phyloP scores from a whole-genome alignment of 2,888 invertebrate genomes.

The Hoplodrina blanda region DNA sequence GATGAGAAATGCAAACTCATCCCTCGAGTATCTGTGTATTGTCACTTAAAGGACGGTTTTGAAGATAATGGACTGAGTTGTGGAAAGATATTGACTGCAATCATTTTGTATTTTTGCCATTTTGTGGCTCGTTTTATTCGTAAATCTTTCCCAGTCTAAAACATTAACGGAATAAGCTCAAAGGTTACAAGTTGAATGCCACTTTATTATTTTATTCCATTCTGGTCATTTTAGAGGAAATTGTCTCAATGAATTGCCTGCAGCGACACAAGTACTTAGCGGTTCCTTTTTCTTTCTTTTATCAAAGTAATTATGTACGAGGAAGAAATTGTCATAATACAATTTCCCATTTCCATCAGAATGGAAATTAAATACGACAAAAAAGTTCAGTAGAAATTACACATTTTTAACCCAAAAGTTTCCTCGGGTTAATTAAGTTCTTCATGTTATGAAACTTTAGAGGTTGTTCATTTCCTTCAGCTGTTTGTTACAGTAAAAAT shows the following conservation, averaged over 20 bases:
- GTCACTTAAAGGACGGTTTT: background rate
- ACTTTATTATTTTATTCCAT: conserved; percentile 1
- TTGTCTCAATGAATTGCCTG: conserved; percentile 4
- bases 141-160: too few relatives aligned
- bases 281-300: conserved; percentile 5
- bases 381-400: conserved; percentile 55
- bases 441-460: conserved; percentile 55
- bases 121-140: background rate
- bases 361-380: conserved; percentile 51
- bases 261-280: conserved; percentile 10
- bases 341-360: conserved; percentile 41
- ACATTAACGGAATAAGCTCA: background rate
- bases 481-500: conserved; percentile 42
- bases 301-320: conserved; percentile 35
- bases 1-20: conserved; percentile 48
- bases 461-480: conserved; percentile 52
- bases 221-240: conserved; percentile 12
- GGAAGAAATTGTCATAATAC: conserved; percentile 52
- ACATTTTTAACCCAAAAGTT: conserved; percentile 60
- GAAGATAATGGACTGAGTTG: background rate
- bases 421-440: conserved; percentile 60
- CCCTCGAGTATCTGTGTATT: background rate
- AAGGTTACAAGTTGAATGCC: background rate
- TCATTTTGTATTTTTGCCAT: background rate
- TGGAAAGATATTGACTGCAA: background rate